These are phyloP conservation scores for Nephrotoma flavescens DNA, from an alignment of 2,888 invertebrate genomes.

Conservation along the genomic window DNA sequence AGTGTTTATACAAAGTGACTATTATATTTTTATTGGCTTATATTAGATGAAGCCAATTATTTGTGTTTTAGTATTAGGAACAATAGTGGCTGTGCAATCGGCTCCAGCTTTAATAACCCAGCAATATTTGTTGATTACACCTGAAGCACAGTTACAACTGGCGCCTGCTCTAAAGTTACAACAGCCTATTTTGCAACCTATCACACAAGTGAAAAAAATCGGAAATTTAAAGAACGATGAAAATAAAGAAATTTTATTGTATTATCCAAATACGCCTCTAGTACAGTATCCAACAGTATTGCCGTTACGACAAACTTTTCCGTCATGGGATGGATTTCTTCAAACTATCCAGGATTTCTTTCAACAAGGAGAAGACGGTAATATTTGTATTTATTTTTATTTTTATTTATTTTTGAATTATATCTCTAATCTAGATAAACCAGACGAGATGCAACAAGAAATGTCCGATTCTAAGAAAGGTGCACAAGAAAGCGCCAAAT, in stretches of 20 bases:
- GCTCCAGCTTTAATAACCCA: slow-evolving; percentile 7
- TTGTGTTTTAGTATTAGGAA: background rate
- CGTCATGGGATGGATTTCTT: background rate
- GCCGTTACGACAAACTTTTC: slow-evolving; percentile 13
- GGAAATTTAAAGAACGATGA: background rate
- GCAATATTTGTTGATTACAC: slow-evolving; percentile 28
- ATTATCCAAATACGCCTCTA: background rate
- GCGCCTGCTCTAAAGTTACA: slow-evolving; percentile 11
- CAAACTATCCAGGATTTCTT: background rate
- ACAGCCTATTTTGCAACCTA: slow-evolving; percentile 12
- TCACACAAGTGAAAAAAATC: slow-evolving; percentile 19
- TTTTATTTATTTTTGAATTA: background rate
- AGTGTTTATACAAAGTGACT: background rate
- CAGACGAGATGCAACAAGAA: background rate
- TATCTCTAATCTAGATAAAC: background rate
- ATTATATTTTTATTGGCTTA: background rate
- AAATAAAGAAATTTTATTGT: background rate
- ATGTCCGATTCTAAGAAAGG: background rate
- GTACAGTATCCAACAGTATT: background rate
- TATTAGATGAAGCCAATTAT: background rate
- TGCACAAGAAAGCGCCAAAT: slow-evolving; percentile 10
- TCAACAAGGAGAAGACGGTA: background rate
- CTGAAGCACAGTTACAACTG: slow-evolving; percentile 28
- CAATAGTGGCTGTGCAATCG: background rate
- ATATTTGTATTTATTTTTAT: background rate